Percentiles rank a stretch among this genome's conserved stretches.
These are phyloP conservation scores for Oenanthe melanoleuca DNA, from an alignment of 2,113 vertebrate genomes.

Conservation along the genomic window DNA sequence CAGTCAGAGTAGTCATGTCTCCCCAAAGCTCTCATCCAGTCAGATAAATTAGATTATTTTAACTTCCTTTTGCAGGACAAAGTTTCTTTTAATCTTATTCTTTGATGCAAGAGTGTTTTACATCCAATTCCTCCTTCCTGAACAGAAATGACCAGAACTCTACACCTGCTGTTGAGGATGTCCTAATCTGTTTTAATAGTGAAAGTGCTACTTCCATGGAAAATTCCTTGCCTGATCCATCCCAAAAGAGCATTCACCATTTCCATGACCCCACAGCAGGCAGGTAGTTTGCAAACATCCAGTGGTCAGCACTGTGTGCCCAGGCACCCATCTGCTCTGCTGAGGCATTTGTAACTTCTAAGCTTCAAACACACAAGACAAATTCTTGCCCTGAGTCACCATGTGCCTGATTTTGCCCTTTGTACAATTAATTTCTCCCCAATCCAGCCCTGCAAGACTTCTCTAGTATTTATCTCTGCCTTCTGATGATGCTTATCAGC, in stretches of 20 bases:
- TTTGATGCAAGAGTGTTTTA: not conserved
- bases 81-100: not conserved
- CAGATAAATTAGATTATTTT: not conserved
- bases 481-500: conserved; percentile 23
- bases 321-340: not conserved
- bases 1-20: not conserved
- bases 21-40: not conserved
- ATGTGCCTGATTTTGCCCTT: not conserved
- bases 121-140: not conserved
- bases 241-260: not conserved
- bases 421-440: not conserved
- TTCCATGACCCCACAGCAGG: not conserved
- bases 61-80: not conserved
- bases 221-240: not conserved
- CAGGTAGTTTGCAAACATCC: not conserved
- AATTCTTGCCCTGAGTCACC: not conserved
- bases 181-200: not conserved
- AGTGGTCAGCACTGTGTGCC: not conserved
- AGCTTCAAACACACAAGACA: not conserved
- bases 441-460: not conserved
- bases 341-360: not conserved
- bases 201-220: not conserved
- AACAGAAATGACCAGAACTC: not conserved
- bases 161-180: not conserved
- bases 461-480: not conserved